phyloP scores from a whole-genome alignment of 2,888 invertebrate genomes.

The Augiades crinisus region DNA sequence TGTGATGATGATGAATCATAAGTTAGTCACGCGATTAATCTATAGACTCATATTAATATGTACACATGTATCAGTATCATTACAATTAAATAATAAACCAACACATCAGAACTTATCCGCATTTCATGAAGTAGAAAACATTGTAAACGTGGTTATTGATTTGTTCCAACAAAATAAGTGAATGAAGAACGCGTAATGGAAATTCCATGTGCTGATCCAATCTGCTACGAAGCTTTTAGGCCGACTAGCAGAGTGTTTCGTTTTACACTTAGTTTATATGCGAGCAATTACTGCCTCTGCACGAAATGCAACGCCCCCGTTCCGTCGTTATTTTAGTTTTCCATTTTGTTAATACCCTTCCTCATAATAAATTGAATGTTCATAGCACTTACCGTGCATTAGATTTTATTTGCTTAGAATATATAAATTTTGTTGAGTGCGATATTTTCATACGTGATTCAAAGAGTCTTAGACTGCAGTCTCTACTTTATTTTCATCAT shows the following conservation, averaged over 20 bases:
- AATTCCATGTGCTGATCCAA: constrained; percentile 77
- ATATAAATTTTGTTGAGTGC: not conserved
- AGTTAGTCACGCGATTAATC: too few species aligned
- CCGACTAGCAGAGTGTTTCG: constrained; percentile 51
- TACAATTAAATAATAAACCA: too few species aligned
- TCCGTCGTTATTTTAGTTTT: constrained; percentile 22
- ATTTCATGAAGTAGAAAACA: too few species aligned
- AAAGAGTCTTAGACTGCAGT: too few species aligned
- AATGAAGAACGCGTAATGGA: constrained; percentile 59
- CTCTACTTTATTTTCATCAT: too few species aligned
- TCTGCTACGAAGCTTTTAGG: constrained; percentile 72
- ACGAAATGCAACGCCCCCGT: constrained; percentile 44
- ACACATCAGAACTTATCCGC: too few species aligned
- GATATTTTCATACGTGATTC: too few species aligned
- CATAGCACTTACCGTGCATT: not conserved
- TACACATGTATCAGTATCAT: too few species aligned
- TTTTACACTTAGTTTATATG: constrained; percentile 67
- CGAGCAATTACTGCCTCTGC: constrained; percentile 55
- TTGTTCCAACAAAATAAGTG: constrained; percentile 28
- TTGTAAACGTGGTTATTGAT: constrained; percentile 3
- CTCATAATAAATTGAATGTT: constrained; percentile 16
- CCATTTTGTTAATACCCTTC: constrained; percentile 21
- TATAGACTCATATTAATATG: too few species aligned
- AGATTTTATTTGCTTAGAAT: not conserved
- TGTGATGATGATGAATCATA: too few species aligned